These are phyloP conservation scores for Polypterus bichir DNA, from an alignment of 2,113 vertebrate genomes.

Conservation along the genomic window DNA sequence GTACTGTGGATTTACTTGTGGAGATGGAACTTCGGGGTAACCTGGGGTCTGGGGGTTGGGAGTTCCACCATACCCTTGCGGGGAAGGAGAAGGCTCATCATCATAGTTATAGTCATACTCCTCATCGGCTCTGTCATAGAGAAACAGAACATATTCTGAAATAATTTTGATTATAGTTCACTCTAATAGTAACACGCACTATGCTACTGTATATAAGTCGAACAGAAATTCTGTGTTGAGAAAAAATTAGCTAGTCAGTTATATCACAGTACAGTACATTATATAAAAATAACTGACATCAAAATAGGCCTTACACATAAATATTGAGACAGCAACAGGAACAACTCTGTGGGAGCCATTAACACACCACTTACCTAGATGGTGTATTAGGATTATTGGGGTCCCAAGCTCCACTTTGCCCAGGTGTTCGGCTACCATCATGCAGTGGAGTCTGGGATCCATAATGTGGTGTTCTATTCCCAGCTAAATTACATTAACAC, in stretches of 20 bases:
- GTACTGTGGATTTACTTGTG: constrained; percentile 84
- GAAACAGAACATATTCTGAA: too few relatives aligned
- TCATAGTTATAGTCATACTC: constrained; percentile 84
- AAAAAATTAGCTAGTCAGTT: neutral
- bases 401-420: constrained; percentile 89
- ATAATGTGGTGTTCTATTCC: constrained; percentile 80
- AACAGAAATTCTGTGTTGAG: too few relatives aligned
- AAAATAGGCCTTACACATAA: neutral
- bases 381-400: constrained; percentile 88
- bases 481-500: constrained; percentile 28
- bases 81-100: constrained; percentile 81
- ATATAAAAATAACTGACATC: neutral
- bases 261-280: neutral
- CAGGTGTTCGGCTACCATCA: constrained; percentile 82
- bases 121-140: constrained; percentile 62
- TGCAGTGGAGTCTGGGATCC: constrained; percentile 85
- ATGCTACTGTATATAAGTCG: too few relatives aligned
- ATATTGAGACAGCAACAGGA: too few relatives aligned
- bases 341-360: too few relatives aligned
- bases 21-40: constrained; percentile 84
- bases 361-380: constrained; percentile 50
- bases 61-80: constrained; percentile 79
- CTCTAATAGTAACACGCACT: too few relatives aligned
- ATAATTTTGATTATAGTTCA: too few relatives aligned
- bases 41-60: constrained; percentile 89